Conservation (phyloP, 2,113 vertebrate species). For the Leiothrix lutea region DNA sequence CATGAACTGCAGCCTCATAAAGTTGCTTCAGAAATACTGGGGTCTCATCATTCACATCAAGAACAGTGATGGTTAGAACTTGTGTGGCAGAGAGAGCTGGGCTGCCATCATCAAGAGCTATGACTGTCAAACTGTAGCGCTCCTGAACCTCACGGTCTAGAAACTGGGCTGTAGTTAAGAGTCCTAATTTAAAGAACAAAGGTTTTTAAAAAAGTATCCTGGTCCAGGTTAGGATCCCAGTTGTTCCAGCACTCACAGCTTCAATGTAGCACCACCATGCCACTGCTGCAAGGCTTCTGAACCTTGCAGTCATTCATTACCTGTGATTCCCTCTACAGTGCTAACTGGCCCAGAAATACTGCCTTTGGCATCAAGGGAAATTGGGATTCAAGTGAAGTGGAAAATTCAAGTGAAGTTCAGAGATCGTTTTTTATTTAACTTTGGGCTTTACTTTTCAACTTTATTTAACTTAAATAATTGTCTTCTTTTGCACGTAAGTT, state of each 20-base stretch:
- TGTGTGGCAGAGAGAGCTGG: conserved; percentile 83
- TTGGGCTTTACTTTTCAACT: neutral
- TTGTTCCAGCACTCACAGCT: neutral
- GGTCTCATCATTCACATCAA: conserved; percentile 85
- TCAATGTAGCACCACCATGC: neutral
- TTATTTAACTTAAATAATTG: neutral
- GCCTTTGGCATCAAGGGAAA: neutral
- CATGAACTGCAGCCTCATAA: conserved; percentile 79
- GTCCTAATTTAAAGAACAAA: conserved; percentile 70
- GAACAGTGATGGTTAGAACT: conserved; percentile 80
- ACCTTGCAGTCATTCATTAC: neutral
- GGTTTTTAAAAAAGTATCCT: neutral
- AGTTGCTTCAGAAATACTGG: conserved; percentile 77
- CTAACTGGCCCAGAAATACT: neutral
- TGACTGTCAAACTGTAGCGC: conserved; percentile 75
- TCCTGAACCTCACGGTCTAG: conserved; percentile 82
- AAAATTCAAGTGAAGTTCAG: neutral
- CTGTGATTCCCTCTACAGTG: neutral
- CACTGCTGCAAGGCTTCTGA: neutral
- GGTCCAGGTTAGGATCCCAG: neutral
- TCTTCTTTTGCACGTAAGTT: neutral
- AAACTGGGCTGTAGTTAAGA: conserved; percentile 74
- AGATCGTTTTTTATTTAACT: neutral
- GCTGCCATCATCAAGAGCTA: conserved; percentile 78
- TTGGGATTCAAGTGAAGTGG: neutral